Base-by-base conservation (phyloP, 2,113 vertebrate species). In the Montifringilla adamsi region DNA sequence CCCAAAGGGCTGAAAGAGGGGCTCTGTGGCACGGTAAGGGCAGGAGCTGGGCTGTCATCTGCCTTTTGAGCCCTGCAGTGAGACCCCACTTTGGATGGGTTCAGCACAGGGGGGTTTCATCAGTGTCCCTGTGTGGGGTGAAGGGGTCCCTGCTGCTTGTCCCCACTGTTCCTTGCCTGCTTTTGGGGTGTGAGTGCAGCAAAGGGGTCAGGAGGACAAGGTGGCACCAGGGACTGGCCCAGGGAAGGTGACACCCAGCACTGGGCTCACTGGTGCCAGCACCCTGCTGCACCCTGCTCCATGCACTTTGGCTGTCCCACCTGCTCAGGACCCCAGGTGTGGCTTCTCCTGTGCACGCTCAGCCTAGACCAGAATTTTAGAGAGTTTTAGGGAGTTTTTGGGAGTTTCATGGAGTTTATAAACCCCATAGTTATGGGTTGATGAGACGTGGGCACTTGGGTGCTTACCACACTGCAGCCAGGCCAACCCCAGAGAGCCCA, bases 361-460 rank as follows among this genome's bases (percentile, higher is more conserved):
- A 66, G 8, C 39, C 10, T 3, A 39, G 53, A 75, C 19, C 17
- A 16, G 19, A 64, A 33, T 43, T 79, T 79, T 39, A 30, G 21
- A 35, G 63, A 59, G 3, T 21, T 58, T 86, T n/a, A 35, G 2
- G 24, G 46, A 83, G 21, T 83, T 60, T 62, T 31, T 31, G 16
- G 21, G 39, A 53, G 27, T 47, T 58, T 73, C 30, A 59, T 26
- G 60, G 20, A 56, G 33, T 16, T 50, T 50, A 50, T 9, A 6
- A 73, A 26, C 17, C 12, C 15, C 43, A 0, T 15, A 30, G 26
- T 31, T 46, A 47, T 5, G 7, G 33, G 22, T 55, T 37, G 63
- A 26, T 53, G 47, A 49, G 41, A 2, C 6, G 16, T 59, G 39
- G 68, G n/a, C 27, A 5, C 2, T 0, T 21, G 27, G 0, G 1